phyloP scores from a whole-genome alignment of 2,113 vertebrate genomes.

The Cephalopholis sonnerati region DNA sequence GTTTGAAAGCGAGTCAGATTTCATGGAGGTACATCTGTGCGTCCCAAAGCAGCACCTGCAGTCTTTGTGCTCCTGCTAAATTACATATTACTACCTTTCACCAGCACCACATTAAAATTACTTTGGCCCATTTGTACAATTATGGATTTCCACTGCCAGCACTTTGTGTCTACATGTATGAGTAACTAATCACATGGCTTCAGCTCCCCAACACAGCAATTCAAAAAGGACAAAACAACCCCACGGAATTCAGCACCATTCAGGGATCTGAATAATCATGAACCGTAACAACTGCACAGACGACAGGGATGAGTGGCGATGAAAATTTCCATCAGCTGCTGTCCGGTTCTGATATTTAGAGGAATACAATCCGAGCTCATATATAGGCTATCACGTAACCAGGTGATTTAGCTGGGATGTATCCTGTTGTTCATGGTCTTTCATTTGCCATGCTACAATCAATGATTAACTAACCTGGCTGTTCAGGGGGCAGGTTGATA shows the following conservation, averaged over 20 bases:
- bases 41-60: constrained; percentile 44
- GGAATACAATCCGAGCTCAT: background rate
- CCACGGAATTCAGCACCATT: background rate
- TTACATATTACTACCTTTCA: constrained; percentile 3
- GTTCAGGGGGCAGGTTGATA: background rate
- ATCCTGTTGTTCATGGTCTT: background rate
- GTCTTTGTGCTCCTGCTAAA: constrained; percentile 14
- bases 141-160: background rate
- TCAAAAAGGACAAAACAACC: constrained; percentile 13
- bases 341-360: constrained; percentile 29
- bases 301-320: constrained; percentile 12
- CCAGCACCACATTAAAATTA: background rate
- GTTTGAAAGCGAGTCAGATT: constrained; percentile 23
- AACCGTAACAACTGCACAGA: background rate
- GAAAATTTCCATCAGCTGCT: constrained; percentile 13
- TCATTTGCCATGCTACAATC: constrained; percentile 24
- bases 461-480: constrained; percentile 34
- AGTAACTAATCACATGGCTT: background rate
- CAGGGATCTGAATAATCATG: constrained; percentile 26
- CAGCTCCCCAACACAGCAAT: background rate
- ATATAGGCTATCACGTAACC: background rate
- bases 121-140: background rate
- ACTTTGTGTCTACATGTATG: background rate
- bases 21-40: background rate
- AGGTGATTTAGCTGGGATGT: background rate